Conservation (phyloP, 2,113 vertebrate genomes). For the Ochotona curzoniae region DNA sequence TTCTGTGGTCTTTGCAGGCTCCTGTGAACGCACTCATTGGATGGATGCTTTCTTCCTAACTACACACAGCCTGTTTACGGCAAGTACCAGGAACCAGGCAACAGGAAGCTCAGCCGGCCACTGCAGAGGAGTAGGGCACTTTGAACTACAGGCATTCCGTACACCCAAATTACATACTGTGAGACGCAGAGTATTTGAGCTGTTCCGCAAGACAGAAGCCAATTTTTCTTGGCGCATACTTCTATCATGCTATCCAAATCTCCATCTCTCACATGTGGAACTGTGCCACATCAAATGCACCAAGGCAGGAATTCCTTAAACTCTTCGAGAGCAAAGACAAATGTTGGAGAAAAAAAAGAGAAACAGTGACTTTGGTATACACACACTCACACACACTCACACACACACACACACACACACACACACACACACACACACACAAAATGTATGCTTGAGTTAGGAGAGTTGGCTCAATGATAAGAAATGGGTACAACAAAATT, state of each 20-base stretch:
- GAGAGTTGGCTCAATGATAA: constrained; percentile 36
- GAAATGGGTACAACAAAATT: constrained; percentile 25
- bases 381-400: too few species aligned
- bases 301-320: constrained; percentile 81
- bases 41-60: constrained; percentile 36
- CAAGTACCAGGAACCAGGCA: constrained; percentile 67
- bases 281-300: constrained; percentile 81
- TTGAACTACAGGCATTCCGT: constrained; percentile 81
- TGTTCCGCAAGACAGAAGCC: constrained; percentile 83
- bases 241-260: constrained; percentile 74
- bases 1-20: constrained; percentile 43
- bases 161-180: constrained; percentile 83
- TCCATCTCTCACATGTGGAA: constrained; percentile 81
- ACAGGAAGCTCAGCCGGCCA: constrained; percentile 80
- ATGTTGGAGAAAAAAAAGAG: constrained; percentile 40
- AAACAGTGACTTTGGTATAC: constrained; percentile 54
- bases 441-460: constrained; percentile 28
- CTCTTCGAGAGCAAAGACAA: constrained; percentile 81
- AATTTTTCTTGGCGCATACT: constrained; percentile 83
- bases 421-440: too few species aligned
- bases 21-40: not conserved
- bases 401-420: too few species aligned
- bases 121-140: constrained; percentile 81
- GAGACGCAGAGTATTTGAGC: constrained; percentile 81
- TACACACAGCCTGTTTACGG: constrained; percentile 74